Evolutionary conservation across 2,797 vertebrate species (phyloP).

Genomic region (Chelon auratus): DNA sequence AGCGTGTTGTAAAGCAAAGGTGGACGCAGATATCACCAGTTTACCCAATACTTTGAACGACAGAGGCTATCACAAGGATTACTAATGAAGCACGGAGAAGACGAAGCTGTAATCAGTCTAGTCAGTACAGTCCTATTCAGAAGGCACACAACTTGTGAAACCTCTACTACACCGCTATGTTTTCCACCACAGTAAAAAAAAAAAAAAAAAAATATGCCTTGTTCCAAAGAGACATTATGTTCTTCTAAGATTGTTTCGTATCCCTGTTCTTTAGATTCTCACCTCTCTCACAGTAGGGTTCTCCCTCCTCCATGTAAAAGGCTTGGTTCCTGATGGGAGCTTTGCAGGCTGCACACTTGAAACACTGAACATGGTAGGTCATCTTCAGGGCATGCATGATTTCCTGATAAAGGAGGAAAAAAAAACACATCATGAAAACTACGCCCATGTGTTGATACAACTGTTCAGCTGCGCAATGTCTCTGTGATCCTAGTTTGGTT

Average conservation of each 20-base stretch:
- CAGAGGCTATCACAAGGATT: neutral
- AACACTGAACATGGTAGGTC: constrained; percentile 98
- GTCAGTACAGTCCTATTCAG: too few species aligned
- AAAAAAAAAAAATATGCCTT: too few species aligned
- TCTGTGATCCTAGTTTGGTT: neutral
- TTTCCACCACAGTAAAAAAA: neutral
- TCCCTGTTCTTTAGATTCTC: constrained; percentile 9
- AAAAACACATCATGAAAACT: neutral
- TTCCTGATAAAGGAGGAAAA: constrained; percentile 83
- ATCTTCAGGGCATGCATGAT: constrained; percentile 99
- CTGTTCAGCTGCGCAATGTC: neutral
- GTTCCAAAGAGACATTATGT: too few species aligned
- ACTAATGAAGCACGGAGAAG: neutral
- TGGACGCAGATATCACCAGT: too few species aligned
- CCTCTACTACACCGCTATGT: neutral
- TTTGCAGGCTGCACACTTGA: constrained; percentile 95
- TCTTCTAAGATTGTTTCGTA: too few species aligned
- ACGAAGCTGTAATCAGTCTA: too few species aligned
- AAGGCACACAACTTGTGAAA: neutral
- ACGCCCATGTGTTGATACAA: neutral
- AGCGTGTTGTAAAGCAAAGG: too few species aligned
- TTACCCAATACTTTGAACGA: neutral
- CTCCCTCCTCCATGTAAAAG: constrained; percentile 99
- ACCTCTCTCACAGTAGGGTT: constrained; percentile 98
- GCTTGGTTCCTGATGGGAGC: constrained; percentile 95